Evolutionary conservation across 2,113 vertebrate species (phyloP), one percentile per base, ranked within the genome.

Genomic region (Xenopus tropicalis): DNA sequence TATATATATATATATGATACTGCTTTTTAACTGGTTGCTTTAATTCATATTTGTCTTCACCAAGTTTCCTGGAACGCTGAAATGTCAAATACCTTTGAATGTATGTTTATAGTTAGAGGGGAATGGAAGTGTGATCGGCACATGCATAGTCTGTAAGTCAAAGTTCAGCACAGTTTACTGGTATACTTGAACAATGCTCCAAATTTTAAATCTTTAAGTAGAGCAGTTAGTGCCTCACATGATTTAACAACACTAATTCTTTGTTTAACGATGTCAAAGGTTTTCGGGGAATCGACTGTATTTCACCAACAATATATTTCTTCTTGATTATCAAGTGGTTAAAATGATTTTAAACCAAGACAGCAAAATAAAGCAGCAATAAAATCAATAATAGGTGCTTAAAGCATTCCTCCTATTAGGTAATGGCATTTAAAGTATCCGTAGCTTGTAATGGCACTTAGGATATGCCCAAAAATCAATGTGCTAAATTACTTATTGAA

Each of bases 381-480:
- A 92, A 91, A 91, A 92, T 92, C 91, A 91, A 91, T 92, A 91
- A 90, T 89, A 91, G 90, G 90, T 90, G 91, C 90, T 92, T 92
- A 89, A 91, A 91, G 90, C 90, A 89, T 90, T 89, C 87, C 89
- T 91, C 90, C 90, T 92, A 90, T 92, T 90, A 91, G 90, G 90
- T 90, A 91, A 91, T 91, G 90, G 90, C 90, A 91, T 91, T 92
- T 91, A 92, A 92, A 92, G 91, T 91, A 91, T 91, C 91, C 88
- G 84, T 88, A 91, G 90, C 90, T 90, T 91, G 90, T 92, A 91
- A 91, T 85, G 88, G 91, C 90, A 91, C 90, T 92, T 91, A 90
- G 87, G 91, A 86, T 88, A 90, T 88, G 91, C 87, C 88, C 82
- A 80, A 89, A 92, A 92, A 92, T 91, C 91, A 91, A 91, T 92